phyloP scores from a whole-genome alignment of 2,113 vertebrate species.

The Psephotus haematonotus region DNA sequence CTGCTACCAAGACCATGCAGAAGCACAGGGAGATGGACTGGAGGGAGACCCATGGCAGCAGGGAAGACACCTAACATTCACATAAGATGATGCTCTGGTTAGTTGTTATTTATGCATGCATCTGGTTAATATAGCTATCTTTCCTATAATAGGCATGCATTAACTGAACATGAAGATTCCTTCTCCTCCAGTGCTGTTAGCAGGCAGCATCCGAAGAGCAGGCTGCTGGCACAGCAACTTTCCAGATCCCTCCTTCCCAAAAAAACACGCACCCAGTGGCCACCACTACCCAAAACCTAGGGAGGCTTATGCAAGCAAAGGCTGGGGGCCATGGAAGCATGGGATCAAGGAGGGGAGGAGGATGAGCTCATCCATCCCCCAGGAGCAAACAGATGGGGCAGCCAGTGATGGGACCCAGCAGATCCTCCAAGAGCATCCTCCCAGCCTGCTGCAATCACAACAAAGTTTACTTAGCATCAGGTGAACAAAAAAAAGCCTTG shows the following conservation, averaged over 20 bases:
- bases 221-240: background rate
- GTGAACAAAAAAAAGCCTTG: background rate
- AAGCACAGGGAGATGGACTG: background rate
- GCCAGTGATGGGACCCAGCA: background rate
- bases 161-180: background rate
- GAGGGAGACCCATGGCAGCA: background rate
- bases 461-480: background rate
- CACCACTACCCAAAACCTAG: background rate
- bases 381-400: background rate
- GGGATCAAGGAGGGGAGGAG: background rate
- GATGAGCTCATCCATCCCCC: background rate
- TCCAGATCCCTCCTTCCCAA: background rate
- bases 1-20: background rate
- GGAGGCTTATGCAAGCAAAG: background rate
- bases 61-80: background rate
- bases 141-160: background rate
- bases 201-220: background rate
- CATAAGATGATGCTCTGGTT: background rate
- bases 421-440: background rate
- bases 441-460: background rate
- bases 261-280: rapidly evolving
- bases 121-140: background rate
- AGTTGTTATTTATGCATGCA: background rate
- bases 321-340: background rate
- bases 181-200: background rate